Evolutionary conservation across 2,888 invertebrate genomes (phyloP).

Genomic region (Neoitamus cyanurus): DNA sequence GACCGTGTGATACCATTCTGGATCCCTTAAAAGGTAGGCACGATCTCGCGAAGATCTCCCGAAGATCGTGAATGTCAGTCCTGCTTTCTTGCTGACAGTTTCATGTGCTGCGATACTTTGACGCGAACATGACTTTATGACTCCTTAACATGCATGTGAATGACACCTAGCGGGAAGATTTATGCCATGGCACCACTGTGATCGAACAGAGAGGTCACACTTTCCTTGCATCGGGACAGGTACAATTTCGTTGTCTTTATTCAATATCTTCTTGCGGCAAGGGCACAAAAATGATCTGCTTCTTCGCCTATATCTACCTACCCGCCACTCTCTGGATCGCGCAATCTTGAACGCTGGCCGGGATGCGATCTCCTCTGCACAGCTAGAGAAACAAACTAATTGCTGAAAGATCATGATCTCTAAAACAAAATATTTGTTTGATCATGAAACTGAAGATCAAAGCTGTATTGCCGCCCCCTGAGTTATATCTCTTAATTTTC

Average conservation of each 20-base stretch:
- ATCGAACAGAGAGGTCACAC: neutral
- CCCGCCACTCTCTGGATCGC: neutral
- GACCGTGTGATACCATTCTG: constrained; percentile 23
- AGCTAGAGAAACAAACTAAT: constrained; percentile 41
- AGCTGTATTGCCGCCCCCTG: constrained; percentile 17
- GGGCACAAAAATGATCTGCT: constrained; percentile 8
- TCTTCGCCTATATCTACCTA: neutral
- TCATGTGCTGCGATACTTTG: constrained; percentile 40
- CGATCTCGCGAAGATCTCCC: constrained; percentile 40
- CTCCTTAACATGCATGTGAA: constrained; percentile 47
- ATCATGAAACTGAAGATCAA: constrained; percentile 40
- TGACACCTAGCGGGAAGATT: constrained; percentile 42
- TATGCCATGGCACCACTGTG: neutral
- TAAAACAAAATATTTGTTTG: constrained; percentile 43
- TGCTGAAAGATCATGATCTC: constrained; percentile 44
- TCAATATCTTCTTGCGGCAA: neutral
- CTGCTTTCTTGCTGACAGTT: constrained; percentile 40
- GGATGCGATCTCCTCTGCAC: neutral
- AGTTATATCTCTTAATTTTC: constrained; percentile 44
- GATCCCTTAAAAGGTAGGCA: constrained; percentile 39
- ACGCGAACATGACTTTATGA: constrained; percentile 44
- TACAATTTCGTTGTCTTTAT: neutral
- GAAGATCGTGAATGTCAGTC: constrained; percentile 51
- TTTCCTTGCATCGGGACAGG: neutral
- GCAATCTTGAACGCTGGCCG: neutral